Evolutionary conservation across 2,113 vertebrate species (phyloP).

Genomic region (Lampris incognitus): DNA sequence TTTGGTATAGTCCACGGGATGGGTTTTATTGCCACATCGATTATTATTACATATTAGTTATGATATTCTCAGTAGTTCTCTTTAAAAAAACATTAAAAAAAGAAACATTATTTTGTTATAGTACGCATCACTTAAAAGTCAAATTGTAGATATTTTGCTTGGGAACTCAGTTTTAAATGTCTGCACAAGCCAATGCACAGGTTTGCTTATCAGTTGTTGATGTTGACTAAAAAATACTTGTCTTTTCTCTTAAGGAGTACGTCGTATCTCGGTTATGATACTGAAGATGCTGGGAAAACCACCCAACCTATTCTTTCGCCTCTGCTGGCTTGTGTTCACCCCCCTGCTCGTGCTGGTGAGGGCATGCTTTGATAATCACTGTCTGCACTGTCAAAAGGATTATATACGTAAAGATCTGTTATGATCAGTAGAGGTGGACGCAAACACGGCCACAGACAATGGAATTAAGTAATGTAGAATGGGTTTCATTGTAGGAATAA

Average conservation of each 20-base stretch:
- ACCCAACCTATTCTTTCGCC: slow-evolving; percentile 75
- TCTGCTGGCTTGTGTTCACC: slow-evolving; percentile 77
- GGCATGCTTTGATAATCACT: background rate
- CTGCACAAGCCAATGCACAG: background rate
- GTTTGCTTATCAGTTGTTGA: background rate
- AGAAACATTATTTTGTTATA: background rate
- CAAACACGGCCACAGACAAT: no score
- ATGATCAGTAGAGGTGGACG: no score
- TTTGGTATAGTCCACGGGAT: slow-evolving; percentile 71
- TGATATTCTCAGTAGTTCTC: background rate
- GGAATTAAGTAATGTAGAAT: no score
- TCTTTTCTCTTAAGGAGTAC: slow-evolving; percentile 63
- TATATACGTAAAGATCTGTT: no score
- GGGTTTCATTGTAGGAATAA: no score
- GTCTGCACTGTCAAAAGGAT: no score
- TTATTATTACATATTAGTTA: background rate
- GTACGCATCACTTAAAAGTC: background rate
- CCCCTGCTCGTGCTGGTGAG: slow-evolving; percentile 81
- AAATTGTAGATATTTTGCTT: no score
- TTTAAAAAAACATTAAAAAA: background rate
- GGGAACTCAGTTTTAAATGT: no score
- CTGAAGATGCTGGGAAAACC: slow-evolving; percentile 73
- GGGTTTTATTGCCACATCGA: background rate
- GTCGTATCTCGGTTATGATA: slow-evolving; percentile 70
- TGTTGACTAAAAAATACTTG: slow-evolving; percentile 3